Evolutionary conservation across 2,888 invertebrate genomes (phyloP), one percentile per base, ranked within the genome.

Genomic region (Melinopterus prodromus): DNA sequence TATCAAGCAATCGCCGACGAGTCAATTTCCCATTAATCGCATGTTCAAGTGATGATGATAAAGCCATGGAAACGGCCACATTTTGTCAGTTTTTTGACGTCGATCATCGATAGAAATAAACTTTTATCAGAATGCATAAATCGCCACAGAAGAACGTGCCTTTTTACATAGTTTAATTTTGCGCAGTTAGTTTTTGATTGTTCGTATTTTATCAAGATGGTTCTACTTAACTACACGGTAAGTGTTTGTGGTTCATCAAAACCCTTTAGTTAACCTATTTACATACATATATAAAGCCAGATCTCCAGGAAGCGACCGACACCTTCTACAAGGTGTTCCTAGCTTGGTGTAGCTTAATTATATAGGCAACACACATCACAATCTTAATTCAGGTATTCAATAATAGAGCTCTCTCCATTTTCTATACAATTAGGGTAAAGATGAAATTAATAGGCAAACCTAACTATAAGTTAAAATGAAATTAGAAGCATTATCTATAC

Each of bases 31-130:
- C 7, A 53, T 26, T 26, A 53, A 53, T 53, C 7, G 53, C 53
- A 53, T 53, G 53, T 53, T 53, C 53, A 53, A 53, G 5, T 53
- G 53, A 53, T 53, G 53, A 53, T 53, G 7, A 53, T 53, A 53
- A 53, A 53, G 53, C 53, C 53, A 53, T 53, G 53, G 53, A 53
- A 53, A 53, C 53, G 9, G 5, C 53, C 9, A 53, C 12, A 53
- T 53, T 53, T 53, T 53, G 53, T 53, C 53, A 53, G 53, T 53
- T 53, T 53, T 53, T 53, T 53, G 53, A 53, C 53, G 53, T 53
- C 53, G 12, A 53, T 12, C 5, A 6, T 53, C 53, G 9, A 53
- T 53, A 53, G 12, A 53, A 53, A 53, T 53, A 53, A 53, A 53
- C 53, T 53, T 53, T 53, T 53, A 7, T 9, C 7, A 12, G 12